Base-by-base conservation (phyloP, 2,113 vertebrate genomes). In the Cyprinodon brontotheroides region DNA sequence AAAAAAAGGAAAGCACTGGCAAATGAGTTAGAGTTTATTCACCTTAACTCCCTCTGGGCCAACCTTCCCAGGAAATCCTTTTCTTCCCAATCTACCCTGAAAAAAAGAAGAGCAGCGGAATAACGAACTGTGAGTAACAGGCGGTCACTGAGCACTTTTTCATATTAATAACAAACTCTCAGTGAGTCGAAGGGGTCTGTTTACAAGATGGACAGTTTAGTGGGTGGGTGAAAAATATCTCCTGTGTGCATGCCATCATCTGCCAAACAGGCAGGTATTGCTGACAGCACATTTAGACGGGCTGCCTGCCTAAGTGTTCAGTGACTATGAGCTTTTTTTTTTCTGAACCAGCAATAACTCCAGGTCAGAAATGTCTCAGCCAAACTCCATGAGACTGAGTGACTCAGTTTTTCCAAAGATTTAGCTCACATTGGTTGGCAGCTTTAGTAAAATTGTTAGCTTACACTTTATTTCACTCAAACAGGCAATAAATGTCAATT, bases 41-140 rank as follows among this genome's bases (percentile, higher is more conserved):
- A 99, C 98, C 96, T 98, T 99, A 11, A 89, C 43, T 81, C 97
- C 98, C 3, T 96, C 95, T 0, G 92, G 92, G 66, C 98, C 98
- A 3, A 94, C 86, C 68, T 92, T 95, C 72, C 98, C 98, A 3
- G 95, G 92, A 92, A 98, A 97, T 57, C 98, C 98, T 83, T 95
- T 96, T 82, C 95, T 92, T 70, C 98, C 97, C 62, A 94, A 91
- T 65, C 92, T 93, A 68, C 98, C 98, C 98, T 99, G 88, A 75
- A 94, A 94, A 45, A 79, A 47, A 77, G 29, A 29, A 80, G 65
- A 9, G 47, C 14, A 5, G 72, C 3, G 72, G 2, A 3, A 82
- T 11, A 73, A 64, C 75, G 22, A 80, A 65, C 17, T 4, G 48
- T 68, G 29, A 78, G 65, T 71, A 47, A 68, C 17, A 61, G 41